Base-by-base conservation (phyloP, 1,140 invertebrate species). In the Leptinotarsa lineolata region DNA sequence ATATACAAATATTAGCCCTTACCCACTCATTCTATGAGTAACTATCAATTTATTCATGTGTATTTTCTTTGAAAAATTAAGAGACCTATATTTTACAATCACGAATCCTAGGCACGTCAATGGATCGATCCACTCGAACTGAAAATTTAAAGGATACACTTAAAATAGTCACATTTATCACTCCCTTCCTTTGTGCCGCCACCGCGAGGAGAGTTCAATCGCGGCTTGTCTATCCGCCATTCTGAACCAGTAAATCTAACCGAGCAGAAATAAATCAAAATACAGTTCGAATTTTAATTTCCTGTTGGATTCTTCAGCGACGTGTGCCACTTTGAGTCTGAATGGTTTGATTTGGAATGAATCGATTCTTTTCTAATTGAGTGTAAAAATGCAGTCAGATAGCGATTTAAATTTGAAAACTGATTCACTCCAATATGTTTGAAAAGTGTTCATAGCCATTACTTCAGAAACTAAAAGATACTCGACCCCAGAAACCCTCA, bases 241-340 rank as follows among this genome's bases (percentile, higher is more conserved):
- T 54, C 4, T 54, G 48, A 18, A 54, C 48, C n/a, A 54, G 48
- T 54, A 54, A 65, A 65, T 65, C 63, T 65, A 65, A 65, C 22
- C 24, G 63, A 39, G 12, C 63, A 65, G 63, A 65, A 65, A 65
- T 65, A 65, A 65, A 65, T 65, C 54, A 69, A 69, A 54, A 22
- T 69, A 21, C n/a, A 54, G 48, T 58, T 69, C 21, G 68, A 69
- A 69, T 69, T 58, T 54, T 69, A 69, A 69, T 69, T 69, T 69
- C 68, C 68, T 39, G 45, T 69, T 69, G 24, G 54, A 69, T 69
- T 69, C 16, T 69, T 54, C 4, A 13, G 13, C 20, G 24, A 65
- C 63, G 63, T 65, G 63, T 65, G 63, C 15, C 63, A 65, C 21
- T 65, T 18, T 18, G 48, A 4, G 15, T 54, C n/a, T 54, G n/a